Conservation (phyloP, 23 tunicate genomes). For the Phallusia fumigata region DNA sequence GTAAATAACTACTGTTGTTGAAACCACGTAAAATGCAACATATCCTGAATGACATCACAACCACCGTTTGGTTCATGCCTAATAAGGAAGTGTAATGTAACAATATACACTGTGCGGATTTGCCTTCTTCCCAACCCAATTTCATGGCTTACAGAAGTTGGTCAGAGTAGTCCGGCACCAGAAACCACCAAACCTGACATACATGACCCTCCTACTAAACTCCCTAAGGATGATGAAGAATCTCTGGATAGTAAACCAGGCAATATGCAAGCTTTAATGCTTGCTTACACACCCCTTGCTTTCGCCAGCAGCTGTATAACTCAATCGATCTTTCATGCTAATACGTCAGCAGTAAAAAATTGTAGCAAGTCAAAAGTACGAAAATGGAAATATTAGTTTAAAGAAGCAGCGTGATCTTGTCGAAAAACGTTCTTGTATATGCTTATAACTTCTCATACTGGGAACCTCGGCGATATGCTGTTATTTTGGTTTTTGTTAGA, state of each 20-base stretch:
- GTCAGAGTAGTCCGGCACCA: neutral
- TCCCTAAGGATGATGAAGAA: neutral
- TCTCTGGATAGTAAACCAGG: neutral
- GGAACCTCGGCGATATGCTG: too few species aligned
- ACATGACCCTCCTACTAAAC: neutral
- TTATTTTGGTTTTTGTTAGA: too few species aligned
- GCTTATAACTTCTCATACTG: too few species aligned
- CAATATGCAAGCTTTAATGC: slow-evolving; percentile 1
- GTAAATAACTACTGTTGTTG: neutral
- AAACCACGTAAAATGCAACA: too few species aligned
- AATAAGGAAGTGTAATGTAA: neutral
- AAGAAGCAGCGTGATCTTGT: too few species aligned
- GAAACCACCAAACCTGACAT: neutral
- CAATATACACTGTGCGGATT: neutral
- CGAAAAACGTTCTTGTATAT: too few species aligned
- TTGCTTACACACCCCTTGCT: slow-evolving; percentile 4
- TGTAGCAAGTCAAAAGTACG: too few species aligned
- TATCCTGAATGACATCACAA: too few species aligned
- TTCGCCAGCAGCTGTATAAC: neutral
- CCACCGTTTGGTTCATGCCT: too few species aligned
- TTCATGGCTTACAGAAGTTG: neutral
- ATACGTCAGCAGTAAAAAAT: too few species aligned
- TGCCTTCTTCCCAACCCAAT: neutral
- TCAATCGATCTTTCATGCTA: too few species aligned
- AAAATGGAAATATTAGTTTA: too few species aligned